These are phyloP conservation scores for Phymastichus coffea DNA, from an alignment of 1,140 invertebrate species.

Conservation along the genomic window DNA sequence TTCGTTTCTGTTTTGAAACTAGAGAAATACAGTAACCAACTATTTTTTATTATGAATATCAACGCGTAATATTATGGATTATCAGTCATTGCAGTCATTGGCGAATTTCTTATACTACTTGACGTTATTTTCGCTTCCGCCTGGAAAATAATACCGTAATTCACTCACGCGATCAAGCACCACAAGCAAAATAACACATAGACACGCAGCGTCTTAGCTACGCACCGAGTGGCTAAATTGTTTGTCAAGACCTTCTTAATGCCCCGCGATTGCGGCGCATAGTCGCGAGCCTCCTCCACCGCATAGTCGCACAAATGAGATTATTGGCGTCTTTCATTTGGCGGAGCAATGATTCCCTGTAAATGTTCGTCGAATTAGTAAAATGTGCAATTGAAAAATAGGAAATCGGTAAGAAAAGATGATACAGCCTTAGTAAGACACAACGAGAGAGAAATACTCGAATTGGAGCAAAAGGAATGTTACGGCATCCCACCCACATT, in stretches of 20 bases:
- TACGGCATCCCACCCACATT: constrained; percentile 26
- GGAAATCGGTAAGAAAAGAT: neutral
- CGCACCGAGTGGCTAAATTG: constrained; percentile 6
- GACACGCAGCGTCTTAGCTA: too few relatives aligned
- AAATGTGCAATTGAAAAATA: neutral
- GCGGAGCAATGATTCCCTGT: neutral
- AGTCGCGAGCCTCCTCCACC: too few relatives aligned
- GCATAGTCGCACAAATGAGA: neutral
- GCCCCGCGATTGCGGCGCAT: neutral
- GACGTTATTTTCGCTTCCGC: constrained; percentile 11
- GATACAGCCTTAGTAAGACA: too few relatives aligned
- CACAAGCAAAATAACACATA: too few relatives aligned
- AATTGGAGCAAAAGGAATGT: constrained; percentile 10
- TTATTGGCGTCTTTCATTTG: constrained; percentile 8
- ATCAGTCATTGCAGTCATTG: too few relatives aligned
- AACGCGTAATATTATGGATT: too few relatives aligned
- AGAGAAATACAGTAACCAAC: too few relatives aligned
- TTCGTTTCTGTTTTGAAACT: too few relatives aligned
- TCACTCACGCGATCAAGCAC: too few relatives aligned
- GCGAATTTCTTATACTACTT: too few relatives aligned
- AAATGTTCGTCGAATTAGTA: neutral
- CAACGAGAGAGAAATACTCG: constrained; percentile 6
- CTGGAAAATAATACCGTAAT: too few relatives aligned
- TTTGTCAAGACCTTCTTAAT: neutral
- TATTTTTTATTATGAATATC: too few relatives aligned